Conservation (phyloP, 2,797 vertebrate species). For the Diceros bicornis region DNA sequence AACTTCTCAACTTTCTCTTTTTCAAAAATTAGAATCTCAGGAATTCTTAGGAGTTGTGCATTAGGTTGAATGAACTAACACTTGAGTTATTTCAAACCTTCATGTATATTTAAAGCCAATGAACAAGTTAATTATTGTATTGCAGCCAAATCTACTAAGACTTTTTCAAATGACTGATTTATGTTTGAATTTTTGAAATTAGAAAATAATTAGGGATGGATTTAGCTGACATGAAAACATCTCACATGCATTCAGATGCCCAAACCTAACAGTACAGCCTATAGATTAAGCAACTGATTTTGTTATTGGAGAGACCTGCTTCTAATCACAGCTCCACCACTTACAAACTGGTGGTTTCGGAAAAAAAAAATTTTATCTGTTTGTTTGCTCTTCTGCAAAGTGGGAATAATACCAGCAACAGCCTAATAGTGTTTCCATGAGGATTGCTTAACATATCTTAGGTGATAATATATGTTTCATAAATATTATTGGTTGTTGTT, state of each 20-base stretch:
- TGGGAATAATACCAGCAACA: not conserved
- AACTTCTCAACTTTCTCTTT: conserved; percentile 11
- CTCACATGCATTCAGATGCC: conserved; percentile 56
- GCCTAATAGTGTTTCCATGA: not conserved
- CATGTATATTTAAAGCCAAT: conserved; percentile 69
- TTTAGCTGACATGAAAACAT: conserved; percentile 56
- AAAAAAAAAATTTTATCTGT: not conserved
- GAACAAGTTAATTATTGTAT: conserved; percentile 66
- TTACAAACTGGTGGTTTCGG: not conserved
- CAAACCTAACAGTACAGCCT: not conserved
- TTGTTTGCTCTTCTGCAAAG: not conserved
- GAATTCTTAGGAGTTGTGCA: conserved; percentile 40
- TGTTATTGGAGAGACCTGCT: not conserved
- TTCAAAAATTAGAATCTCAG: conserved; percentile 28
- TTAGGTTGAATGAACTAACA: conserved; percentile 47
- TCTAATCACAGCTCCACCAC: not conserved
- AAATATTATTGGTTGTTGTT: conserved; percentile 1
- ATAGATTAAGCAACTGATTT: conserved; percentile 23
- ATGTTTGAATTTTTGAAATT: conserved; percentile 73
- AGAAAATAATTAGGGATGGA: conserved; percentile 64
- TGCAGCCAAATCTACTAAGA: conserved; percentile 66
- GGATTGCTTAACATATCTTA: not conserved
- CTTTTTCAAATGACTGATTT: conserved; percentile 74
- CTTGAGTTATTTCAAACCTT: conserved; percentile 62
- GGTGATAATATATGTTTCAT: not conserved